Conservation (phyloP, 2,888 invertebrate genomes). For the Mycogona germanica region DNA sequence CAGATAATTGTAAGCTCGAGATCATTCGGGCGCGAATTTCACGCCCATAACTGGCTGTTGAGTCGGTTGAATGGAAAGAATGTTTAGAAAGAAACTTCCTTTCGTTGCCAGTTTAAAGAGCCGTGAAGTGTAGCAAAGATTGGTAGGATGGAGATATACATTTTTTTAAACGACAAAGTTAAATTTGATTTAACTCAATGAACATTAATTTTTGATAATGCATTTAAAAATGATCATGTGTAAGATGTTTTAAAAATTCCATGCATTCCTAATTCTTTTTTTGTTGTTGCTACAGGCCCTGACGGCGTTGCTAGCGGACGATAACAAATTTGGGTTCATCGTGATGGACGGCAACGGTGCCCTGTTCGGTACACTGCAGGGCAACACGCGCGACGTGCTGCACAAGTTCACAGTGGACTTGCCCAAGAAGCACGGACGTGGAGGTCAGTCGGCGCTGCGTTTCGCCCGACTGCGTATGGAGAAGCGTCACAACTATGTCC, state of each 20-base stretch:
- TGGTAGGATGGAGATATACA: no score
- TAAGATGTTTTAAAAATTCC: no score
- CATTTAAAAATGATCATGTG: neutral
- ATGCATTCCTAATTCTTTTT: no score
- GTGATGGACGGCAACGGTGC: conserved; percentile 99
- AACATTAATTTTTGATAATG: neutral
- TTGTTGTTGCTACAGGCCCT: conserved; percentile 51
- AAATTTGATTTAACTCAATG: neutral
- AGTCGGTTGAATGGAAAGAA: no score
- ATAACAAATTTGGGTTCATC: conserved; percentile 99
- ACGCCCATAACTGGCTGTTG: no score
- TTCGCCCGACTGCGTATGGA: conserved; percentile 99
- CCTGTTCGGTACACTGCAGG: conserved; percentile 95
- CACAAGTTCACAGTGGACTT: conserved; percentile 97
- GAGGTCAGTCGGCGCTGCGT: conserved; percentile 99
- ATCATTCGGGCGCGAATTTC: no score
- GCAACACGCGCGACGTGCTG: conserved; percentile 81
- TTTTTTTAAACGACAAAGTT: no score
- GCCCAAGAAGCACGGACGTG: conserved; percentile 99
- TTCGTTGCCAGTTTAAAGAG: no score
- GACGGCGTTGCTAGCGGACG: conserved; percentile 91
- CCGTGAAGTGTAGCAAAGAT: no score
- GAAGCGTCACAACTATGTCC: conserved; percentile 97
- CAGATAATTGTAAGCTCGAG: no score
- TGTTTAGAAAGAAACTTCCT: no score